Evolutionary conservation across 1,140 invertebrate species (phyloP), one percentile per base, ranked within the genome.

Genomic region (Drosophila sproati): DNA sequence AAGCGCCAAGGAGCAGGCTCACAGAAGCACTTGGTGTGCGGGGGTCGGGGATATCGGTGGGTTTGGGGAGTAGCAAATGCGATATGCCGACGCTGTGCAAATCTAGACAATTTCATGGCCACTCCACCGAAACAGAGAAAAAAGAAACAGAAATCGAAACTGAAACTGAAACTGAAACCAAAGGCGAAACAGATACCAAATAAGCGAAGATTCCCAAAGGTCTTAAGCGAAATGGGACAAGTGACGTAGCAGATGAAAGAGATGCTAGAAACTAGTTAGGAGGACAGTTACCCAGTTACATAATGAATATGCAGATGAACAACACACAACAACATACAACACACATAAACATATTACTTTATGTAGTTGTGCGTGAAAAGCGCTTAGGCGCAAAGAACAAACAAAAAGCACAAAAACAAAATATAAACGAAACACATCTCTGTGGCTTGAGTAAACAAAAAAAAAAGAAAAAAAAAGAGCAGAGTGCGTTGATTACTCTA

Each of bases 271-370:
- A 43, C 39, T 43, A 43, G 39, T 43, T 10, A 43, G 10, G 39
- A n/a, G 10, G 39, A n/a, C 39, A 43, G 39, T 43, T 43, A 43
- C n/a, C 4, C 39, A 43, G 39, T 43, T 43, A 43, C n/a, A n/a
- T n/a, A 43, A 43, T 10, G 10, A 43, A n/a, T 43, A 43, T 43
- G 39, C 39, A 43, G 39, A 43, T 43, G 39, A 43, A n/a, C n/a
- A n/a, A n/a, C 20, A 2, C 20, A 20, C 20, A 20, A 20, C 20
- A 20, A 20, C 20, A 20, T 20, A 20, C 20, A 20, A 20, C 20
- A 43, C n/a, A 43, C 39, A 43, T 43, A 43, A 43, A 43, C 39
- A 43, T 43, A 43, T 43, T 43, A 43, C 10, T n/a, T 43, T 43
- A 43, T 43, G 39, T 43, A 43, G 39, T 43, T 43, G 6, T 43